Evolutionary conservation across 2,888 invertebrate genomes (phyloP), one percentile per base, ranked within the genome.

Genomic region (Oscheius onirici): DNA sequence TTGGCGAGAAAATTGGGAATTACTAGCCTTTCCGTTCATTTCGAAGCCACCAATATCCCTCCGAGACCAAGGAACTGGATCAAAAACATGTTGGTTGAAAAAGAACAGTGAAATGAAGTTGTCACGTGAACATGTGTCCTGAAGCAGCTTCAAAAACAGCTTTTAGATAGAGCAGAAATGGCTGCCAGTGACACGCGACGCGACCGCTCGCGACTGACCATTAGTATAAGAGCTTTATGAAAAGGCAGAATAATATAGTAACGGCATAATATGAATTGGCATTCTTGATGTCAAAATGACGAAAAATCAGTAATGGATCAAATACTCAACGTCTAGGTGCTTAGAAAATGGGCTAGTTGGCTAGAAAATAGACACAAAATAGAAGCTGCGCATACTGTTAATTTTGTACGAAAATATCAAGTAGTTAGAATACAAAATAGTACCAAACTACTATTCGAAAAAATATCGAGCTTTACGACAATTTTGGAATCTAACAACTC

Each of bases 181-280:
- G 17, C 22, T 41, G 66, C 54, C 54, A 66, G 34, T 17, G 41
- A 22, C 17, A 28, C 66, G 66, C 66, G 52, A 52, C 65, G 65
- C 65, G 52, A 49, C 65, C 65, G 65, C 65, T 11, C 66, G 66
- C 66, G 41, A 34, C 34, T 63, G 63, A 49, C 63, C 63, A 34
- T 26, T 26, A 49, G 13, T 5, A 46, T 34, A 13, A n/a, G 26
- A 26, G 11, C 11, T 2, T 55, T 26, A 13, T 13, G 11, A 55
- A 34, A 55, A 26, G n/a, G 15, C 22, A 15, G n/a, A 26, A 55
- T 55, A 11, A 55, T 1, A 17, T 17, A 17, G 2, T 11, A 20
- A 20, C 20, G 34, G 0, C 57, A 20, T 40, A 17, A 34, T 34
- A 34, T 34, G 20, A 17, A 8, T 17, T 22, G 20, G 17, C 20